Conservation (phyloP, 2,113 vertebrate genomes). For the Columba livia region DNA sequence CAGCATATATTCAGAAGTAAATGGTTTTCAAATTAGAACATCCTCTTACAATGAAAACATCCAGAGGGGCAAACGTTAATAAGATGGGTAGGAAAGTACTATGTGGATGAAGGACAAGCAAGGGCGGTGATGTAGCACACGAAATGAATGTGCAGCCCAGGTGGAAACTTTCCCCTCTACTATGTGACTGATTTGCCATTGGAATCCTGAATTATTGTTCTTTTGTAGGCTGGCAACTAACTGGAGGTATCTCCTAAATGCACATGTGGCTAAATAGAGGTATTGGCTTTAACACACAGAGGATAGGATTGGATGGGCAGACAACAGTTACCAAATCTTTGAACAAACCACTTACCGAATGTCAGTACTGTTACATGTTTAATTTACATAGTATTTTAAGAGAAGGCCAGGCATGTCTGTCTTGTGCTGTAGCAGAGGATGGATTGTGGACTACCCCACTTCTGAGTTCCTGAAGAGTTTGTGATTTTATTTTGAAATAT, state of each 20-base stretch:
- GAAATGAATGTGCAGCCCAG: neutral
- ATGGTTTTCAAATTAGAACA: slow-evolving; percentile 50
- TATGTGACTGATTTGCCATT: fast-evolving
- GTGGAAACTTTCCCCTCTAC: neutral
- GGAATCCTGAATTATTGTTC: neutral
- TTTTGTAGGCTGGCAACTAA: neutral
- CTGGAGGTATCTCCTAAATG: neutral
- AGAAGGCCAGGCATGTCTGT: fast-evolving
- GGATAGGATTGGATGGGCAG: neutral
- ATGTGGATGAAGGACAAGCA: neutral
- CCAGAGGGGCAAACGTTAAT: neutral
- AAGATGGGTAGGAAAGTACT: neutral
- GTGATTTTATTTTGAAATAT: neutral
- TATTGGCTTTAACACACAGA: neutral
- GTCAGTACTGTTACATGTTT: neutral
- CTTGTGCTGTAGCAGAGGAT: neutral
- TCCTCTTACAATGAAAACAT: neutral
- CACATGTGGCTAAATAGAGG: neutral
- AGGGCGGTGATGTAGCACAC: neutral
- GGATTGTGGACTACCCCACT: neutral
- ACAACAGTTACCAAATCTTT: neutral
- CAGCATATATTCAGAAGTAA: neutral
- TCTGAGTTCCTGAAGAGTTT: neutral
- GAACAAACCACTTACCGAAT: neutral
- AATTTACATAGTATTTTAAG: neutral